These are phyloP conservation scores for Brachionichthys hirsutus DNA, from an alignment of 2,113 vertebrate species.

Conservation along the genomic window DNA sequence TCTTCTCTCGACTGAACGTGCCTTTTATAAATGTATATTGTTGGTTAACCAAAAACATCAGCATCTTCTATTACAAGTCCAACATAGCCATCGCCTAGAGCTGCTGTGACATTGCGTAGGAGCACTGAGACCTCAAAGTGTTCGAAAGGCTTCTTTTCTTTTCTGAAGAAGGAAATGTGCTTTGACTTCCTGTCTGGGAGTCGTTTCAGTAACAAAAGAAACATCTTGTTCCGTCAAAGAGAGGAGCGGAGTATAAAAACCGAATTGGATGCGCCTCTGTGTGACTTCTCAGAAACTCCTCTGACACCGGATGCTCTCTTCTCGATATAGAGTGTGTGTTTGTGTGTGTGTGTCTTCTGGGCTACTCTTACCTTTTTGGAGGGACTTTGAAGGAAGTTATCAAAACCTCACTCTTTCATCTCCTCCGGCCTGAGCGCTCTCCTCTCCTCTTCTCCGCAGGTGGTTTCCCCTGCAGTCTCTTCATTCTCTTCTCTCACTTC, in stretches of 20 bases:
- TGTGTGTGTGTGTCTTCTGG: slow-evolving; percentile 59
- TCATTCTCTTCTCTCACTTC: slow-evolving; percentile 34
- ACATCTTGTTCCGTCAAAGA: slow-evolving; percentile 29
- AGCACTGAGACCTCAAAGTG: slow-evolving; percentile 24
- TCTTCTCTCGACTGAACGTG: too few relatives aligned
- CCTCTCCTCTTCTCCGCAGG: slow-evolving; percentile 66
- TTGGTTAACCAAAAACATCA: neutral
- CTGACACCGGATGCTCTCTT: slow-evolving; percentile 54
- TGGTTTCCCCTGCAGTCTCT: slow-evolving; percentile 59
- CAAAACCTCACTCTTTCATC: slow-evolving; percentile 58
- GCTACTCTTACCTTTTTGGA: slow-evolving; percentile 53
- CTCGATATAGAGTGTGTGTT: slow-evolving; percentile 47
- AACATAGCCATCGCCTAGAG: slow-evolving; percentile 20
- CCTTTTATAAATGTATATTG: neutral
- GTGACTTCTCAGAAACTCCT: slow-evolving; percentile 60
- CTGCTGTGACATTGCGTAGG: slow-evolving; percentile 32
- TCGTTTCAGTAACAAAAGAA: slow-evolving; percentile 53
- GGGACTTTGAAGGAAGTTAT: slow-evolving; percentile 61
- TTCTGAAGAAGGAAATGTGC: slow-evolving; percentile 40
- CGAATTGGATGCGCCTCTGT: slow-evolving; percentile 17
- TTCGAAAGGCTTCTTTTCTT: slow-evolving; percentile 8
- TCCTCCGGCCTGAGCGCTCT: slow-evolving; percentile 39
- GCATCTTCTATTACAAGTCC: slow-evolving; percentile 9
- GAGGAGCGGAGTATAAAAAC: slow-evolving; percentile 9
- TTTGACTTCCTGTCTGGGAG: slow-evolving; percentile 50